Percentiles rank a stretch among this genome's conserved stretches.
phyloP scores from a whole-genome alignment of 1,140 invertebrate genomes.

The Atopsyche davidsoni region DNA sequence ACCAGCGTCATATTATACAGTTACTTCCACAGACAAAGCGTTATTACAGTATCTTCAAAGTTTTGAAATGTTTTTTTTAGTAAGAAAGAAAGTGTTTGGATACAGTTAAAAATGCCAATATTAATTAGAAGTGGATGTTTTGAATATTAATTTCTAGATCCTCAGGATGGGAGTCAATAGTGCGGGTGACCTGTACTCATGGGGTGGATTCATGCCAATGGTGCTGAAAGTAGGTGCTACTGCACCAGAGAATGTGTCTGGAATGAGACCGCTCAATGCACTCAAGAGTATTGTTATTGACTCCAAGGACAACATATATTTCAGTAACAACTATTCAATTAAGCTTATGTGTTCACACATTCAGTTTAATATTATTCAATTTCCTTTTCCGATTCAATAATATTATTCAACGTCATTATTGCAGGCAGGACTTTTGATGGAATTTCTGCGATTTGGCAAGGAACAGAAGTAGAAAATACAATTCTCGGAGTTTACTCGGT shows the following conservation, averaged over 20 bases:
- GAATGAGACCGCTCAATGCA: background rate
- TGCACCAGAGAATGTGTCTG: background rate
- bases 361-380: background rate
- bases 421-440: background rate
- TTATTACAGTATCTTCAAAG: too few species aligned
- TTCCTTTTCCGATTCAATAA: background rate
- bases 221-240: background rate
- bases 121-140: too few species aligned
- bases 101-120: too few species aligned
- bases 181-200: slow-evolving; percentile 1
- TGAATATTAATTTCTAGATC: slow-evolving; percentile 8
- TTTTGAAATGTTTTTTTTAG: too few species aligned
- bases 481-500: background rate
- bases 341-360: background rate
- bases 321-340: background rate
- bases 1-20: too few species aligned
- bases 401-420: background rate
- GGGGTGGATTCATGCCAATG: slow-evolving; percentile 2
- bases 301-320: slow-evolving; percentile 8
- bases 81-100: too few species aligned
- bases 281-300: slow-evolving; percentile 4
- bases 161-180: slow-evolving; percentile 5
- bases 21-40: too few species aligned
- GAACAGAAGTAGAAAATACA: background rate
- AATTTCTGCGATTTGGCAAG: background rate